These are phyloP conservation scores for Spizaetus ornatus DNA, from an alignment of 2,113 vertebrate species.

Conservation along the genomic window DNA sequence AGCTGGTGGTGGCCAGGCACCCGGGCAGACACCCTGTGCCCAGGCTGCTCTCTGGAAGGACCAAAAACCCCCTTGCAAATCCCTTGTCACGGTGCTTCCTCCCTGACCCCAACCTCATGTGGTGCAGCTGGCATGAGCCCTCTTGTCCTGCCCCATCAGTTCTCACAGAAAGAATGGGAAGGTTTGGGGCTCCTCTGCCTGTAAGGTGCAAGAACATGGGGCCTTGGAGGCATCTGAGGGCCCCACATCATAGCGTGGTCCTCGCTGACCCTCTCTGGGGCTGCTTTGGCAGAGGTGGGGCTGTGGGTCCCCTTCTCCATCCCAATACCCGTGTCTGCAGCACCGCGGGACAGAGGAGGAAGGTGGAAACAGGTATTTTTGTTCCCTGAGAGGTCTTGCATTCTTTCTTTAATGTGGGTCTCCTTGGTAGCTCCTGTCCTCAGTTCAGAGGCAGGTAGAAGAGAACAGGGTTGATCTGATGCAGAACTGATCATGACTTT, in stretches of 20 bases:
- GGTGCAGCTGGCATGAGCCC: background rate
- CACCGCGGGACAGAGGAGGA: background rate
- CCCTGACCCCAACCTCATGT: no score
- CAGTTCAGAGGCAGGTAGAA: background rate
- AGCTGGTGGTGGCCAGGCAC: background rate
- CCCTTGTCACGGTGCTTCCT: background rate
- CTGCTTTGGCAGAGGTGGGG: background rate
- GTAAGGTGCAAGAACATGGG: background rate
- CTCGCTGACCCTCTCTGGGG: background rate
- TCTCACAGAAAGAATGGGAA: background rate
- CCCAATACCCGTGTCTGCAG: accelerated
- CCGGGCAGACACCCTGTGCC: background rate
- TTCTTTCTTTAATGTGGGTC: background rate
- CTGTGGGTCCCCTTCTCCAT: background rate
- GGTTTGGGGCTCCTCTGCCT: background rate
- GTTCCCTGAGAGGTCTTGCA: background rate
- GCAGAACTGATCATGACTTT: background rate
- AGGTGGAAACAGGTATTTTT: background rate
- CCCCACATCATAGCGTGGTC: accelerated
- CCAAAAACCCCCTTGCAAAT: background rate
- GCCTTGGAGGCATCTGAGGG: background rate
- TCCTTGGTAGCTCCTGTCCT: background rate
- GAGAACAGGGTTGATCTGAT: background rate
- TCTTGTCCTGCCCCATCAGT: background rate
- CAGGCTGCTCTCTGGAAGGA: background rate